Conservation (phyloP, 2,888 invertebrate genomes). For the Embidobia sp. region DNA sequence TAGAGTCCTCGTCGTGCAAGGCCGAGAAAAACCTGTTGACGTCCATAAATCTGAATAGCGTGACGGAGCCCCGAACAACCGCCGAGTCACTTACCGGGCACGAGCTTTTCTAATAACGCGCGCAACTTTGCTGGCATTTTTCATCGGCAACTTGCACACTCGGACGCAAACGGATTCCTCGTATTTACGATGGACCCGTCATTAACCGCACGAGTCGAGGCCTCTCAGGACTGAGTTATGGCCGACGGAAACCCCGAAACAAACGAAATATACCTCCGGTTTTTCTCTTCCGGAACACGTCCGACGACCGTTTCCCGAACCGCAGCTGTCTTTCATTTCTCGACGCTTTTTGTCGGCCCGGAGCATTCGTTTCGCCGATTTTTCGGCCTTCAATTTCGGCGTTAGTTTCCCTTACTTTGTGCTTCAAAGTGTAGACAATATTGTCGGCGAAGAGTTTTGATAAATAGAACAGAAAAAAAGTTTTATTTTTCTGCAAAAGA, state of each 20-base stretch:
- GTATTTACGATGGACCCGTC: slow-evolving; percentile 51
- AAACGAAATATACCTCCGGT: slow-evolving; percentile 45
- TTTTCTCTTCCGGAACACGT: slow-evolving; percentile 43
- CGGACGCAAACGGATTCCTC: slow-evolving; percentile 41
- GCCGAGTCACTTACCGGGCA: slow-evolving; percentile 34
- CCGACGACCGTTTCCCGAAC: slow-evolving; percentile 23
- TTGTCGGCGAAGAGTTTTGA: too few species aligned
- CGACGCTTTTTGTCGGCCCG: not conserved
- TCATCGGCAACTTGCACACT: slow-evolving; percentile 37
- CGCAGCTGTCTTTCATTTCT: slow-evolving; percentile 22
- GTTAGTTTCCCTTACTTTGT: too few species aligned
- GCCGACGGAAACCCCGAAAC: slow-evolving; percentile 43
- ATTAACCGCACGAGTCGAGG: slow-evolving; percentile 37
- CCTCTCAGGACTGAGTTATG: slow-evolving; percentile 42
- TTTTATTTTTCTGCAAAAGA: too few species aligned
- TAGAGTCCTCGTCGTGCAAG: not conserved
- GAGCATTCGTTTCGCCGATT: not conserved
- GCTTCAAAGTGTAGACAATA: too few species aligned
- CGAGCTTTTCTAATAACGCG: slow-evolving; percentile 43
- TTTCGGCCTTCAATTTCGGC: too few species aligned
- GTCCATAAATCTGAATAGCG: slow-evolving; percentile 34
- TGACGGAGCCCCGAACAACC: slow-evolving; percentile 26
- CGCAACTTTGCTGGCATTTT: slow-evolving; percentile 40
- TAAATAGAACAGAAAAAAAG: too few species aligned
- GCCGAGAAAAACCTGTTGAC: slow-evolving; percentile 48